Conservation (phyloP, 2,113 vertebrate genomes). For the Equus quagga region DNA sequence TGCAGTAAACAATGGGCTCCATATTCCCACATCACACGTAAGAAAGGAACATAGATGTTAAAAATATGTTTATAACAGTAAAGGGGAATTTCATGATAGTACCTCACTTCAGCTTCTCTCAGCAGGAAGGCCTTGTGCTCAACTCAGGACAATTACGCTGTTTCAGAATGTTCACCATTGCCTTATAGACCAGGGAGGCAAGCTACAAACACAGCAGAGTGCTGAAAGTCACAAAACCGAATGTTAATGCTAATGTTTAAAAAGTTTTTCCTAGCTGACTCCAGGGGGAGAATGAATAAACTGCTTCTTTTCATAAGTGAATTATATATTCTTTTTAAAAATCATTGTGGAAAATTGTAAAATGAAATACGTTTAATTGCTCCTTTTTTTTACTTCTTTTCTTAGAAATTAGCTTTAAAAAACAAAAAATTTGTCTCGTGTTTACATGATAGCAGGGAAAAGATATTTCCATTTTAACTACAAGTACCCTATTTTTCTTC, state of each 20-base stretch:
- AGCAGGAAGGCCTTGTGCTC: slow-evolving; percentile 44
- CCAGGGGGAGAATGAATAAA: neutral
- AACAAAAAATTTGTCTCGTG: neutral
- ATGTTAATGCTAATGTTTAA: neutral
- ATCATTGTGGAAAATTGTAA: neutral
- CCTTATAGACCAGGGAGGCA: neutral
- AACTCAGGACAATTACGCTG: neutral
- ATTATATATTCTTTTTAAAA: slow-evolving; percentile 18
- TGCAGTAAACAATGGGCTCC: slow-evolving; percentile 38
- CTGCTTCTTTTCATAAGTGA: neutral
- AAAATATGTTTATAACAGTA: slow-evolving; percentile 21
- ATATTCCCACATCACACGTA: neutral
- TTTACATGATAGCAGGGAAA: neutral
- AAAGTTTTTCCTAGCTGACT: neutral
- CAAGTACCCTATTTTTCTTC: neutral
- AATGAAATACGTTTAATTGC: slow-evolving; percentile 7
- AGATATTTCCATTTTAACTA: neutral
- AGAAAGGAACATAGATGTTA: slow-evolving; percentile 43
- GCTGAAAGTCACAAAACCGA: slow-evolving; percentile 28
- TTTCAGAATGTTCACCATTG: neutral
- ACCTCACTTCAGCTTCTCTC: neutral
- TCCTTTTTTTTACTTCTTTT: neutral
- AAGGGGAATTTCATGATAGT: slow-evolving; percentile 47
- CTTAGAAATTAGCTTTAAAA: neutral
- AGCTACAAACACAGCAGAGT: slow-evolving; percentile 2